Base-by-base conservation (phyloP, 2,797 vertebrate species). In the Myotis myotis region DNA sequence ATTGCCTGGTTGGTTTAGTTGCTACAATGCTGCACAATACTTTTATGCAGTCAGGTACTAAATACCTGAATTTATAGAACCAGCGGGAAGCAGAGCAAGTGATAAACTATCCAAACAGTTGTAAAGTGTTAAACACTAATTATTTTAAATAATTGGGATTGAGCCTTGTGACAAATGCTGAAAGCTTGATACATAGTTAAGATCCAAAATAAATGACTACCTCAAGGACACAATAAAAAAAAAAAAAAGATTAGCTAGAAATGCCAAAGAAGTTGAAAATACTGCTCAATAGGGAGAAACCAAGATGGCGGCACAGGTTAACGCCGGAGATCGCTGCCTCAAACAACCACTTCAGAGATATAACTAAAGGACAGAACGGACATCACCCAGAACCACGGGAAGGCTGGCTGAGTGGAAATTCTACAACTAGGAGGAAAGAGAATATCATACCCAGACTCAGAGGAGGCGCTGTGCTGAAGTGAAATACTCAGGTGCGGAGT, bases 11-110 rank as follows among this genome's bases (percentile, higher is more conserved):
- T 93, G 87, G 49, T 87, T 94, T 87, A 72, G 89, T 85, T 96
- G 66, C 91, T 93, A 94, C 89, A 96, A 88, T 64, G 89, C 91
- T 92, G 95, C 78, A 85, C 74, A 95, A 92, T n/a, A 82, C 82
- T 85, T 87, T 80, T 55, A 49, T 64, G 33, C 55, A 70, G 41
- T 91, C 94, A 91, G 68, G 33, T 91, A 64, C 41, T 70, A 68
- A 94, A 90, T 83, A 89, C 44, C 57, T 49, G 5, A 76, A 82
- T 95, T 94, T 93, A 66, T 49, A 91, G 84, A 89, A 38, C 33
- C 55, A 95, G 75, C 81, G 81, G 33, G 87, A 68, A 85, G 66
- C 5, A 10, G 44, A 87, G 11, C 57, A 95, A 84, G 70, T 89
- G 87, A 36, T 60, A 84, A 87, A 85, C 78, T 68, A 8, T 28